Base-by-base conservation (phyloP, 2,113 vertebrate species). In the Prochilodus magdalenae region DNA sequence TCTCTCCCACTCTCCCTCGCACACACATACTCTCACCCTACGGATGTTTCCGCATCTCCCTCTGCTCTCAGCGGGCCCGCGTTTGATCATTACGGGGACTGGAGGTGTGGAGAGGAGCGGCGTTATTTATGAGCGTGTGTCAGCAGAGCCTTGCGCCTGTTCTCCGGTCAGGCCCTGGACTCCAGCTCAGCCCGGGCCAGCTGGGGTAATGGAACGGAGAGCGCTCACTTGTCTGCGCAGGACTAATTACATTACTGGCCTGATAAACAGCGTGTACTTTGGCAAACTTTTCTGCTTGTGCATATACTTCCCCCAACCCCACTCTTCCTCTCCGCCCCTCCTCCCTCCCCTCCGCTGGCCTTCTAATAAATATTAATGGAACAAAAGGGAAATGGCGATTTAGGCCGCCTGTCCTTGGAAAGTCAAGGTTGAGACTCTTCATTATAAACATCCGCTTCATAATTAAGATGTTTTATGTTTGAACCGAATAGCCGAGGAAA, bases 301-400 rank as follows among this genome's bases (percentile, higher is more conserved):
- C 55, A 44, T 83, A 63, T 40, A 78, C 62, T 77, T 86, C n/a
- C n/a, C n/a, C n/a, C n/a, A n/a, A n/a, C n/a, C n/a, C n/a, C n/a
- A n/a, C n/a, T n/a, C n/a, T n/a, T n/a, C n/a, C n/a, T n/a, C n/a
- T n/a, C n/a, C n/a, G n/a, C n/a, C n/a, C n/a, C n/a, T n/a, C n/a
- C n/a, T n/a, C n/a, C n/a, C n/a, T 86, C 57, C 78, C 62, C 80
- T 70, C 26, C 74, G 60, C 30, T 33, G n/a, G 51, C 27, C 59
- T 70, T 72, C 77, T 88, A 79, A 86, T 88, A 79, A 86, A 86
- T 89, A 89, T 87, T 89, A 77, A 87, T 88, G 62, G 63, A 53
- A 72, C 22, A 76, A 82, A 86, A 63, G 75, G 70, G 81, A 14
- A 49, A 72, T 80, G 65, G 57, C 27, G 1, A 16, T 72, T 84